Conservation (phyloP, 2,113 vertebrate genomes). For the Ibidorhyncha struthersii region DNA sequence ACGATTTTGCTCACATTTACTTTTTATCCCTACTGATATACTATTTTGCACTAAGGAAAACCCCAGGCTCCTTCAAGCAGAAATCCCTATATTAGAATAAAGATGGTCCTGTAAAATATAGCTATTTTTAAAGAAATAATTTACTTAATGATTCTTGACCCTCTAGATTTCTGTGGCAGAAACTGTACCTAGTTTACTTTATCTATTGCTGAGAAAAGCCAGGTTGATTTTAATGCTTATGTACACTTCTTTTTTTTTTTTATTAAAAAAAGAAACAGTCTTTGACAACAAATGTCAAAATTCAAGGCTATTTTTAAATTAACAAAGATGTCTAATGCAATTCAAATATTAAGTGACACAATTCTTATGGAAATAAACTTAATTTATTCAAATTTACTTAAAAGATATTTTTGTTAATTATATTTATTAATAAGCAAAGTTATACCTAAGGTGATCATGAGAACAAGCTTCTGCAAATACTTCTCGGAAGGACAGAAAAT, state of each 20-base stretch:
- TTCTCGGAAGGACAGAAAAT: slow-evolving; percentile 84
- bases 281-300: neutral
- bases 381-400: neutral
- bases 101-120: neutral
- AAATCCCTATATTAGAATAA: neutral
- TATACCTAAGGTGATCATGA: slow-evolving; percentile 94
- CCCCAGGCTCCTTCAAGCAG: neutral
- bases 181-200: neutral
- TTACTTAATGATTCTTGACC: neutral
- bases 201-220: neutral
- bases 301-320: neutral
- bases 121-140: neutral
- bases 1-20: neutral
- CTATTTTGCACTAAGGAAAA: neutral
- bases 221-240: neutral
- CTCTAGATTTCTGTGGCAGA: neutral
- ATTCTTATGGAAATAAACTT: neutral
- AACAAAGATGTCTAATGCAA: neutral
- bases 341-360: neutral
- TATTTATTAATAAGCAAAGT: slow-evolving; percentile 41
- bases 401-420: slow-evolving; percentile 11
- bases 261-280: neutral
- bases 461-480: slow-evolving; percentile 92
- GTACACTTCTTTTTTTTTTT: neutral
- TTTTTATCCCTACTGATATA: neutral